phyloP scores from a whole-genome alignment of 2,797 vertebrate species.

The Allobates femoralis region DNA sequence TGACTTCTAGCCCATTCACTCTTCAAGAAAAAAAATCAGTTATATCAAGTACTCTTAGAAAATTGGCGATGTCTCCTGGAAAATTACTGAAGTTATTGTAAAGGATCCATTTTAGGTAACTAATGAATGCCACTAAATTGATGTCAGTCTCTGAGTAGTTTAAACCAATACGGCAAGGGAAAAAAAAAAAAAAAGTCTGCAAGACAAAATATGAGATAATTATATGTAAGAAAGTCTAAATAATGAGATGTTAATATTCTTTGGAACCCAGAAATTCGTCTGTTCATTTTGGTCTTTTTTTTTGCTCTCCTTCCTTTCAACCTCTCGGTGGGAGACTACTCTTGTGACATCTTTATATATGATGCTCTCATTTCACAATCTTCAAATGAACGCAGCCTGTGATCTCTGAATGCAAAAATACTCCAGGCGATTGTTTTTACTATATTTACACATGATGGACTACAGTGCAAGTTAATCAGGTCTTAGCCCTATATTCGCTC shows the following conservation, averaged over 20 bases:
- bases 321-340: slow-evolving; percentile 81
- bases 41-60: slow-evolving; percentile 55
- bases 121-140: slow-evolving; percentile 76
- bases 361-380: slow-evolving; percentile 85
- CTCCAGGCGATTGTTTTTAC: slow-evolving; percentile 77
- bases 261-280: slow-evolving; percentile 79
- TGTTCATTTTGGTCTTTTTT: slow-evolving; percentile 80
- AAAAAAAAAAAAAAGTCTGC: slow-evolving; percentile 66
- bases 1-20: slow-evolving; percentile 55
- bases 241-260: slow-evolving; percentile 84
- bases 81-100: slow-evolving; percentile 75
- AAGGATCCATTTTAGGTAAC: slow-evolving; percentile 75
- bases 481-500: slow-evolving; percentile 33
- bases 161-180: slow-evolving; percentile 74
- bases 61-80: slow-evolving; percentile 64
- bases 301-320: slow-evolving; percentile 77
- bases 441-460: slow-evolving; percentile 47
- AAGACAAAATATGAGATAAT: slow-evolving; percentile 80
- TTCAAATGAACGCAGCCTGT: slow-evolving; percentile 84
- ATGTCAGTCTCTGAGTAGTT: slow-evolving; percentile 75
- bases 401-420: slow-evolving; percentile 83
- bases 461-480: slow-evolving; percentile 35
- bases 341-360: slow-evolving; percentile 86
- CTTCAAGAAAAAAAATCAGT: slow-evolving; percentile 31
- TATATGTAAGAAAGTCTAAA: slow-evolving; percentile 80